Base-by-base conservation (phyloP, 1,140 invertebrate species). In the Gryllus bimaculatus region DNA sequence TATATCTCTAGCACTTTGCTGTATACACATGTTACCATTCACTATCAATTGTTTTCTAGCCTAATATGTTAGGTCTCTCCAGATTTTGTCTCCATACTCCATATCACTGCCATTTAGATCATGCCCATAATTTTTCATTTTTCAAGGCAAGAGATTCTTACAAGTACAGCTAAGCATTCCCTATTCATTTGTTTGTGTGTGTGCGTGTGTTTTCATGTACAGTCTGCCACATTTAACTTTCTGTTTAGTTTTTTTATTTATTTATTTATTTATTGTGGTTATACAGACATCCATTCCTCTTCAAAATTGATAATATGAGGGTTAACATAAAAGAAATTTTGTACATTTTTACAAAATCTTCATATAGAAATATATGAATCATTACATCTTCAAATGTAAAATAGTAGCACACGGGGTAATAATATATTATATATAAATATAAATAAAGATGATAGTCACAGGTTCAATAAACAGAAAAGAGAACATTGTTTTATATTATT, bases 291-390 rank as follows among this genome's bases (percentile, higher is more conserved):
- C 73, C 21, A 78, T 75, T 78, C 47, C 73, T 77, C 54, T 48
- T 76, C 76, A 48, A 76, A 76, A 74, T 75, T 78, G 47, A 66
- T 66, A 66, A 18, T 39, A 76, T 73, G 74, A 80, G 74, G 48
- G 75, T 73, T 48, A 79, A 79, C 48, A 79, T 75, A 66, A 81
- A 48, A 74, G 54, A 10, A 81, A 79, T 81, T 81, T 81, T 81
- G 78, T 81, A 81, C 80, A 81, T 81, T 81, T 81, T 81, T 81
- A 81, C 78, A 81, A 81, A 79, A 79, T 80, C 77, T 78, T 80
- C 77, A 80, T 78, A 78, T 79, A 47, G 21, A 47, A 77, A 80
- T 48, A 47, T 66, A 76, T 77, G 48, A 48, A 12, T 77, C 54
- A 77, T 18, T 47, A 76, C 54, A 74, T 48, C 75, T 77, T 49